Conservation (phyloP, 2,888 invertebrate genomes). For the Euspilapteryx auroguttella region DNA sequence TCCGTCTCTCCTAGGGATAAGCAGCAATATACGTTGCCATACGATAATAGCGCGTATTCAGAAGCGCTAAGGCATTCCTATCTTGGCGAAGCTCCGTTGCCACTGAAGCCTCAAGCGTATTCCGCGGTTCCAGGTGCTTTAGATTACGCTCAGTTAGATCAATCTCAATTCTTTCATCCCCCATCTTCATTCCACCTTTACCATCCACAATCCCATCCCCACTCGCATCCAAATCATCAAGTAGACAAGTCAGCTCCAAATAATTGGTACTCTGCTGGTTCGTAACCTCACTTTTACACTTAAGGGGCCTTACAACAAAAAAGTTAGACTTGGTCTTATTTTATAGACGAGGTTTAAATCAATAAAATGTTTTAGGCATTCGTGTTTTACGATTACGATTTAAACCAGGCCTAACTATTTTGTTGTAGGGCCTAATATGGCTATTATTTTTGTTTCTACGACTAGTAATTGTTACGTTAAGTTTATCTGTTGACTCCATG, state of each 20-base stretch:
- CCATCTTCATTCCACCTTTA: slow-evolving; percentile 85
- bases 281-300: slow-evolving; percentile 64
- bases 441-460: no score
- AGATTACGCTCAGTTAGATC: slow-evolving; percentile 71
- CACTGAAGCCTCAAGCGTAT: slow-evolving; percentile 89
- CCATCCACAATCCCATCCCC: slow-evolving; percentile 65
- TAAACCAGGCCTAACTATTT: no score
- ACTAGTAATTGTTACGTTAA: no score
- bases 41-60: slow-evolving; percentile 65
- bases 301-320: no score
- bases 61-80: slow-evolving; percentile 62
- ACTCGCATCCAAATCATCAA: slow-evolving; percentile 34
- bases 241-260: slow-evolving; percentile 67
- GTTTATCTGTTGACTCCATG: no score
- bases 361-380: no score
- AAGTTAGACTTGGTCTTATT: no score
- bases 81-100: slow-evolving; percentile 62
- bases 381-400: no score
- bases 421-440: no score
- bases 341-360: no score
- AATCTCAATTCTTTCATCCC: slow-evolving; percentile 83
- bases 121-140: slow-evolving; percentile 71
- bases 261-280: slow-evolving; percentile 79
- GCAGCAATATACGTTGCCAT: slow-evolving; percentile 61
- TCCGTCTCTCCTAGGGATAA: slow-evolving; percentile 93